phyloP scores from a whole-genome alignment of 2,888 invertebrate species.

The Lasioglossum vierecki region DNA sequence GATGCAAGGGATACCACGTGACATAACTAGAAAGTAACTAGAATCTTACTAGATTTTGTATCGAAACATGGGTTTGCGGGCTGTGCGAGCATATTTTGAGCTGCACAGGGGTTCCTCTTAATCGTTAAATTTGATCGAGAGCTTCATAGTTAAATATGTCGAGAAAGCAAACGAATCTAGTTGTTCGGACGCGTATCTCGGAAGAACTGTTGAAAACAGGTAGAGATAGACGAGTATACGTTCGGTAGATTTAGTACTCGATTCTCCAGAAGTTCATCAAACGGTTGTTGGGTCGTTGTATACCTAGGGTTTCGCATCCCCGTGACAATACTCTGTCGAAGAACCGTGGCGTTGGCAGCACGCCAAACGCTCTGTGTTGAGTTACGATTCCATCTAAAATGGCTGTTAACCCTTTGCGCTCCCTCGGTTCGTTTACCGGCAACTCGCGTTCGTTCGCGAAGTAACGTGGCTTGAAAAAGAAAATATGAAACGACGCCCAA shows the following conservation, averaged over 20 bases:
- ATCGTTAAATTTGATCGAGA: neutral
- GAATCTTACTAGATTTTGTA: too few species aligned
- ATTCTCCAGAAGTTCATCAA: neutral
- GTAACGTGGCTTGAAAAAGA: neutral
- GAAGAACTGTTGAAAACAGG: neutral
- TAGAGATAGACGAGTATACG: neutral
- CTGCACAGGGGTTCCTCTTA: too few species aligned
- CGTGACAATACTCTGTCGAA: neutral
- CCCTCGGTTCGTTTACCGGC: neutral
- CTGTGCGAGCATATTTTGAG: too few species aligned
- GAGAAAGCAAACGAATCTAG: neutral
- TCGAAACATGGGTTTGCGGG: too few species aligned
- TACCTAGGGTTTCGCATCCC: neutral
- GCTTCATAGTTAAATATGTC: neutral
- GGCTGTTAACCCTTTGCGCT: conserved; percentile 18
- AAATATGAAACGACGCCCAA: too few species aligned
- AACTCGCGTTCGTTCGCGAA: neutral
- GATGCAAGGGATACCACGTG: too few species aligned
- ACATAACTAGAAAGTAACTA: too few species aligned
- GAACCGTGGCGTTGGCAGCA: neutral
- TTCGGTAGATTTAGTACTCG: neutral
- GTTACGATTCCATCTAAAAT: conserved; percentile 16
- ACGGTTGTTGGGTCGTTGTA: neutral
- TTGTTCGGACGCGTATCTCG: neutral
- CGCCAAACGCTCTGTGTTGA: neutral